phyloP scores from a whole-genome alignment of 2,113 vertebrate genomes.

The Hypocryptadius cinnamomeus region DNA sequence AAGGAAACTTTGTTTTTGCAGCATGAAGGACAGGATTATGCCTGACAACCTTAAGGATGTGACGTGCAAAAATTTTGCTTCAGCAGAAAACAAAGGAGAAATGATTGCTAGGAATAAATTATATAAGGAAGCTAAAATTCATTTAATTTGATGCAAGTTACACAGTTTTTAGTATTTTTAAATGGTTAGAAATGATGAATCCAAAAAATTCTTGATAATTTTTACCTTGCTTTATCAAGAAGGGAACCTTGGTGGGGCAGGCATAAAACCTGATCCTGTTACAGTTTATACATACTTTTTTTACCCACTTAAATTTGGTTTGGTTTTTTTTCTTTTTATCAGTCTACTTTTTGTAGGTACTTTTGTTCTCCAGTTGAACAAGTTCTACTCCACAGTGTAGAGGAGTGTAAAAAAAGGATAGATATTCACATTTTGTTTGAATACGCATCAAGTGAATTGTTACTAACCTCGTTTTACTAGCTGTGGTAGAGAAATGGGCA shows the following conservation, averaged over 20 bases:
- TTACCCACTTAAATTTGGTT: neutral
- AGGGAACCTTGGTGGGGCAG: neutral
- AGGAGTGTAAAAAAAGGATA: neutral
- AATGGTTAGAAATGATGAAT: neutral
- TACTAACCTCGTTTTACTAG: neutral
- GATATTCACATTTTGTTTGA: neutral
- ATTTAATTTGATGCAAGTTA: neutral
- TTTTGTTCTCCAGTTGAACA: neutral
- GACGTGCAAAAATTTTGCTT: neutral
- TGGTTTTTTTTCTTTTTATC: neutral
- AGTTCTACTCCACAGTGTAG: neutral
- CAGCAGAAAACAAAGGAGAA: neutral
- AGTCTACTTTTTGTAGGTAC: neutral
- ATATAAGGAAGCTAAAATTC: neutral
- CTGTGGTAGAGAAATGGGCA: neutral
- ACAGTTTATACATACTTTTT: neutral
- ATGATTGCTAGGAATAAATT: neutral
- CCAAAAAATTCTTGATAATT: rapidly evolving
- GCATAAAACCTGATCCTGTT: rapidly evolving
- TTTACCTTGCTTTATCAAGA: neutral
- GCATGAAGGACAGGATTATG: neutral
- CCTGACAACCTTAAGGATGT: neutral
- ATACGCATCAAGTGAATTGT: neutral
- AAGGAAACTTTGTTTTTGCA: neutral
- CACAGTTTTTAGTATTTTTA: neutral